Evolutionary conservation across 2,797 vertebrate genomes (phyloP).

Genomic region (Amblyopsis hoosieri): DNA sequence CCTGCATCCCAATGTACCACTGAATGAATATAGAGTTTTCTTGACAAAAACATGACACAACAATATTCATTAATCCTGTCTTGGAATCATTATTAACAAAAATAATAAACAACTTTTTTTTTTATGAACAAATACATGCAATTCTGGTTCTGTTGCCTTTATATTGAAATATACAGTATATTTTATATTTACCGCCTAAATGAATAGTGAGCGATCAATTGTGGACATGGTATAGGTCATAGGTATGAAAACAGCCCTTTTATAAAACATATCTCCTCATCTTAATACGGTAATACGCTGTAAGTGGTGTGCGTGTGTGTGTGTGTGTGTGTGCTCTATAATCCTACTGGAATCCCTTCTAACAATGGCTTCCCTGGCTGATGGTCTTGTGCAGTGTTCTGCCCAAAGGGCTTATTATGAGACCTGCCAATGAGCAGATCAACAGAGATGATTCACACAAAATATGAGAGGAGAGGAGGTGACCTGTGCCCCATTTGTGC

Average conservation of each 20-base stretch:
- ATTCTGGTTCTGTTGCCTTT: too few species aligned
- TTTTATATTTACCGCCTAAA: conserved; percentile 1
- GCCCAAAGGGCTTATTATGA: conserved; percentile 30
- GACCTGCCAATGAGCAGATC: conserved; percentile 53
- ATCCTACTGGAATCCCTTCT: conserved; percentile 35
- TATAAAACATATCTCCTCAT: conserved; percentile 8
- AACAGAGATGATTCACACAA: conserved; percentile 46
- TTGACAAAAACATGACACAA: too few species aligned
- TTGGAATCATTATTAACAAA: too few species aligned
- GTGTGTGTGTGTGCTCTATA: conserved; percentile 24
- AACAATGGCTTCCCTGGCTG: conserved; percentile 33
- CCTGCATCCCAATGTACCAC: not conserved
- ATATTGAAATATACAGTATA: not conserved
- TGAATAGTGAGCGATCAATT: not conserved
- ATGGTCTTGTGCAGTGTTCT: conserved; percentile 37
- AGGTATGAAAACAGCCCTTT: not conserved
- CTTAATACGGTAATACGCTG: not conserved
- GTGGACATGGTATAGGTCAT: not conserved
- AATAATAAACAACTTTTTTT: too few species aligned
- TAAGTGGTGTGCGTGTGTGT: conserved; percentile 10
- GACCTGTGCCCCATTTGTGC: conserved; percentile 30
- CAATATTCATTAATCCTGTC: too few species aligned
- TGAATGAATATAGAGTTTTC: not conserved
- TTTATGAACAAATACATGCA: not conserved
- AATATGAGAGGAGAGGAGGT: conserved; percentile 27